phyloP scores from a whole-genome alignment of 2,113 vertebrate species.

The Gnathonemus echidnorhynchus region DNA sequence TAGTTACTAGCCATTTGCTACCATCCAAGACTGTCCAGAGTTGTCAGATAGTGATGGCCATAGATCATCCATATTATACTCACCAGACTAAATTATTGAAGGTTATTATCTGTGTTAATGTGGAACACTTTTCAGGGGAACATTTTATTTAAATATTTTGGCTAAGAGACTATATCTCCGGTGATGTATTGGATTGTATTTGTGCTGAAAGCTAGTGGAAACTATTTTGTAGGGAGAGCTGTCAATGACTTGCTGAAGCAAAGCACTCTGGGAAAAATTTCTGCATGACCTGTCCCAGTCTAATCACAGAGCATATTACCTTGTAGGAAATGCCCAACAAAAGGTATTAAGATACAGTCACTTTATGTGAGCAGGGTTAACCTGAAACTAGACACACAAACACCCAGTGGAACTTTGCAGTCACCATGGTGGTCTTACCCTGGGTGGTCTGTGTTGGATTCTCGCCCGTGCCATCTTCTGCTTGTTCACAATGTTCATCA shows the following conservation, averaged over 20 bases:
- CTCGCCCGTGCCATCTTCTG: constrained; percentile 95
- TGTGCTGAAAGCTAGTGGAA: neutral
- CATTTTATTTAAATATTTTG: neutral
- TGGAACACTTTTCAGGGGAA: neutral
- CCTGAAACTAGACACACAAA: neutral
- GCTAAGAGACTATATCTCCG: neutral
- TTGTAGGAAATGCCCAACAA: neutral
- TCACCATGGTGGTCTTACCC: constrained; percentile 64
- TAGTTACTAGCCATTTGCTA: neutral
- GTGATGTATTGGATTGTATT: neutral
- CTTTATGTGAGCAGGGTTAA: neutral
- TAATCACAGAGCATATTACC: neutral
- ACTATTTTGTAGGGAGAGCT: neutral
- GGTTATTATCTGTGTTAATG: neutral
- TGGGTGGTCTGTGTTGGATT: constrained; percentile 87
- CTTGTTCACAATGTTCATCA: constrained; percentile 99
- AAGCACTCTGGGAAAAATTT: neutral
- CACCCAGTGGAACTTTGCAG: neutral
- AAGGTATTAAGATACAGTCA: neutral
- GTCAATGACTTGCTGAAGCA: neutral
- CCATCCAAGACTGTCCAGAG: neutral
- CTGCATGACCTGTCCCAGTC: neutral
- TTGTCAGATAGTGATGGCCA: neutral
- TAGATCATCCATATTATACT: neutral
- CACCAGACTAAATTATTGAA: neutral